Conservation (phyloP, 2,113 vertebrate genomes). For the Coracopsis vasa region DNA sequence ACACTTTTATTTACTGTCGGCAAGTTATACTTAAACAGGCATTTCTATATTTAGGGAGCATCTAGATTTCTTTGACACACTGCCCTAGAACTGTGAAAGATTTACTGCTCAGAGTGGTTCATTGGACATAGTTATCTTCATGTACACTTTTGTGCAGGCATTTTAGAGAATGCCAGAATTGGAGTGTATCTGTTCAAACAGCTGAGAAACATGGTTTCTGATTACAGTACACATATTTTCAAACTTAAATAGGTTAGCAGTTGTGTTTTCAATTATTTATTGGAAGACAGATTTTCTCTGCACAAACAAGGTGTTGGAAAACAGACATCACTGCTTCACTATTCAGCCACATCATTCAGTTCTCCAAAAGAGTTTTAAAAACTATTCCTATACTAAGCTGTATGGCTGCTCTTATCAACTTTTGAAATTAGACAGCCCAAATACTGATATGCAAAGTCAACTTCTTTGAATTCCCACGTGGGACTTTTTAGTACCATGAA, state of each 20-base stretch:
- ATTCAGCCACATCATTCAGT: background rate
- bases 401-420: background rate
- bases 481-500: background rate
- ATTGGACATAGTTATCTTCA: background rate
- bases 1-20: background rate
- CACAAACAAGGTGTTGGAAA: conserved; percentile 3
- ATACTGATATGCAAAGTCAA: background rate
- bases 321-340: background rate
- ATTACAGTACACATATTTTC: background rate
- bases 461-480: background rate
- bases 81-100: background rate
- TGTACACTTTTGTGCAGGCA: background rate
- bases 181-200: background rate
- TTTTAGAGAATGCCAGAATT: background rate
- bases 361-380: background rate
- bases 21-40: background rate
- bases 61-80: background rate
- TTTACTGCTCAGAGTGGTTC: background rate
- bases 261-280: conserved; percentile 47
- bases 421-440: background rate
- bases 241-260: conserved; percentile 29
- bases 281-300: background rate
- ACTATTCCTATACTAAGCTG: background rate
- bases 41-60: background rate
- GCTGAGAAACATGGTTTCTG: background rate